Percentiles rank a stretch among this genome's conserved stretches.
Conservation (phyloP, 2,797 vertebrate species). For the Nyctalus aviator region DNA sequence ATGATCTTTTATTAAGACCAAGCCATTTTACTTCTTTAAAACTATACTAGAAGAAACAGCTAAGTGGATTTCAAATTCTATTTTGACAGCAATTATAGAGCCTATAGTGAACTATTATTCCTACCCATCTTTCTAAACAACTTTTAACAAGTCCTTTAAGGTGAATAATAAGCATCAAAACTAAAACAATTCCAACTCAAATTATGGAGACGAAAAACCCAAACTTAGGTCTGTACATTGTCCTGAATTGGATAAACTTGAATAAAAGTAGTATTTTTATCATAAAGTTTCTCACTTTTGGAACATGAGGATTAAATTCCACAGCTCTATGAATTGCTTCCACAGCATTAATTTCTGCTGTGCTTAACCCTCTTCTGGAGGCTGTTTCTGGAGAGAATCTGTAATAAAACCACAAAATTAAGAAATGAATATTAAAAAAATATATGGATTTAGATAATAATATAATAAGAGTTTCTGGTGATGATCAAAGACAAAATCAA, state of each 20-base stretch:
- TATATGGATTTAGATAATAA: constrained; percentile 61
- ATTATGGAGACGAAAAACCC: constrained; percentile 30
- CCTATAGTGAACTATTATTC: constrained; percentile 34
- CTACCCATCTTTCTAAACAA: constrained; percentile 40
- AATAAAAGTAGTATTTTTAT: constrained; percentile 63
- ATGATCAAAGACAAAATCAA: constrained; percentile 65
- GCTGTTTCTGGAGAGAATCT: constrained; percentile 99
- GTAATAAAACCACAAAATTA: constrained; percentile 74
- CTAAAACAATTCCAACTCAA: constrained; percentile 56
- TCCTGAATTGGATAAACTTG: constrained; percentile 60
- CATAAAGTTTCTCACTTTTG: constrained; percentile 92
- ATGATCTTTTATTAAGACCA: constrained; percentile 56
- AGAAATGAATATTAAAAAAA: constrained; percentile 46
- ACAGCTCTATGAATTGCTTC: constrained; percentile 99
- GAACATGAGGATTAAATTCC: constrained; percentile 99
- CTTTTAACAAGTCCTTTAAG: constrained; percentile 42
- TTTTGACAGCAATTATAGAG: constrained; percentile 59
- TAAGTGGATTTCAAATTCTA: constrained; percentile 62
- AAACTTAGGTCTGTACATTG: constrained; percentile 48
- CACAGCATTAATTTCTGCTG: constrained; percentile 99
- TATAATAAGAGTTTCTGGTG: constrained; percentile 52
- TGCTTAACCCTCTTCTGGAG: constrained; percentile 97
- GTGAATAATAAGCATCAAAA: constrained; percentile 47
- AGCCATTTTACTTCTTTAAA: constrained; percentile 55
- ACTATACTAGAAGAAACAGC: constrained; percentile 51